Conservation (phyloP, 1,140 invertebrate species). For the Diachasmimorpha longicaudata region DNA sequence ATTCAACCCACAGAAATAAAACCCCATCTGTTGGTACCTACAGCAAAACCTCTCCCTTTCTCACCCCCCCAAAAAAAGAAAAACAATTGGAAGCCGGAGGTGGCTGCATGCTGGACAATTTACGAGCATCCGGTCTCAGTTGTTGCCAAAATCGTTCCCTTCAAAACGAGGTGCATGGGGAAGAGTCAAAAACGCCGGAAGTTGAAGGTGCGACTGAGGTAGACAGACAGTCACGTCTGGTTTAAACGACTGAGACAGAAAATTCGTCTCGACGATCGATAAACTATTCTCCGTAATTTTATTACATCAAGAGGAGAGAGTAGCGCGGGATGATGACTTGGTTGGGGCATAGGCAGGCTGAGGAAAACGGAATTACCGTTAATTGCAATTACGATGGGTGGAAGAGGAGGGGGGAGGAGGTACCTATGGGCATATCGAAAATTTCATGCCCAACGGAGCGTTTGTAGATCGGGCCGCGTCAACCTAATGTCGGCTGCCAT, state of each 20-base stretch:
- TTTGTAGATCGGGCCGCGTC: not conserved
- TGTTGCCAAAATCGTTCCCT: not conserved
- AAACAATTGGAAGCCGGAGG: not conserved
- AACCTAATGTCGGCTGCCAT: not conserved
- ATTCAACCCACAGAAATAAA: too few species aligned
- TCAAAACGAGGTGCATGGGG: not conserved
- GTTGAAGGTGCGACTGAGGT: not conserved
- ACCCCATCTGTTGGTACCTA: too few species aligned
- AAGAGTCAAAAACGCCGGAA: not conserved
- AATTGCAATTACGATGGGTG: constrained; percentile 29
- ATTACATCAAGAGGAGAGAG: constrained; percentile 11
- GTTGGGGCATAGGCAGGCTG: not conserved
- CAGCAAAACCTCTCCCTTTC: too few species aligned
- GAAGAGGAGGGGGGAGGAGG: too few species aligned
- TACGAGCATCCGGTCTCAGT: not conserved
- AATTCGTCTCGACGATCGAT: constrained; percentile 30
- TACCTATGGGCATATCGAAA: constrained; percentile 24
- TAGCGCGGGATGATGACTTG: not conserved
- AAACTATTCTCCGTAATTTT: constrained; percentile 37
- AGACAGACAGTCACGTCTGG: not conserved
- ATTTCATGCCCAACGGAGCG: constrained; percentile 26
- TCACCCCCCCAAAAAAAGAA: too few species aligned
- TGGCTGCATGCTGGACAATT: not conserved
- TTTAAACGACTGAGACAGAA: not conserved
- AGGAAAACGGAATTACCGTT: constrained; percentile 38